Evolutionary conservation across 64 coral and sea anemone species (phyloP), one percentile per base, ranked within the genome.

Genomic region (Montipora efflorescens): DNA sequence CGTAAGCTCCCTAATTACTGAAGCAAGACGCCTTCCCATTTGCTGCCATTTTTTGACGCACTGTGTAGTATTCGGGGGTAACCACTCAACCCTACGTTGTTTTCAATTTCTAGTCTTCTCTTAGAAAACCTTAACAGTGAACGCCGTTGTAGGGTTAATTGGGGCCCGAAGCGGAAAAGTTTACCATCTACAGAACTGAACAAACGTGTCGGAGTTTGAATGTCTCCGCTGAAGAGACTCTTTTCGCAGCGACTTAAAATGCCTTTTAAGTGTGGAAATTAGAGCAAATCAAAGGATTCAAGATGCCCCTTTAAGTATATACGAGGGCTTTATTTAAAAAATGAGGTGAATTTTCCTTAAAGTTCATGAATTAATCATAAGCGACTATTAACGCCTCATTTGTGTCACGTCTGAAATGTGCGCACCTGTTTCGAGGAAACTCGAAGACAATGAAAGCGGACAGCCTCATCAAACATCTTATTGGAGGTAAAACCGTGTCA

Each of bases 371-470:
- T 70, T 20, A 85, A 49, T 71, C 43, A 20, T 49, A 6, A 59
- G 49, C 82, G 82, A 62, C 67, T 44, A 85, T 85, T 71, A 71
- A 9, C 44, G 1, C 18, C 5, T 19, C 7, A 44, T 70, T 11
- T 71, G 62, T 83, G 45, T 85, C 82, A 85, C 82, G n/a, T 46
- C 19, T 71, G 44, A 22, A 6, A 44, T 85, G 71, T 85, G 59
- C 16, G 6, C 82, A 85, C 62, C 82, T 85, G 82, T 85, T 85
- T 48, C 16, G 7, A 3, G 5, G 66, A 85, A 50, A 85, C 28
- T 15, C 0, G 16, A 12, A 22, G 45, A 71, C 82, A 85, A 85
- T 85, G 47, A 85, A 70, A 8, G 61, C 44, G 15, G 59, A 5
- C 44, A n/a, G 66, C 19, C 1, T 44, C 2, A 36, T 70, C 15